Percentiles rank a stretch among this genome's conserved stretches.
Conservation (phyloP, 2,888 invertebrate species). For the Scelioninae gen. 1 region DNA sequence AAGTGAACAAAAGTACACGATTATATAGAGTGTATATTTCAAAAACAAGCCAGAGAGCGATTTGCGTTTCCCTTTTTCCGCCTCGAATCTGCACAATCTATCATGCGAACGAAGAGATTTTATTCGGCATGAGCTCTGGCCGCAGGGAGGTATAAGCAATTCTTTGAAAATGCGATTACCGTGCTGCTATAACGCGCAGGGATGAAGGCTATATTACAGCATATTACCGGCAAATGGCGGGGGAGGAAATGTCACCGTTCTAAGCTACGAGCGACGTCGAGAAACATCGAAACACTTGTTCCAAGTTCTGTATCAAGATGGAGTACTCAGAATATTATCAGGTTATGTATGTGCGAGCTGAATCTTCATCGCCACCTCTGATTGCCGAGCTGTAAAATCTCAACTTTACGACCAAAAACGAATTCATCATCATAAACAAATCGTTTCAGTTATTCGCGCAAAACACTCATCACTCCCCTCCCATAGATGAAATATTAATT, state of each 20-base stretch:
- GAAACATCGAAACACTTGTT: conserved; percentile 67
- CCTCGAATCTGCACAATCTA: conserved; percentile 64
- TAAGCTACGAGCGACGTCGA: conserved; percentile 56
- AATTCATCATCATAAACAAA: conserved; percentile 65
- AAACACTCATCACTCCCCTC: conserved; percentile 16
- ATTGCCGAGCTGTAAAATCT: conserved; percentile 62
- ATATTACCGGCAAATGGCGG: conserved; percentile 72
- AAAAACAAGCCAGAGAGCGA: conserved; percentile 54
- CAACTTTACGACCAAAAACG: conserved; percentile 48
- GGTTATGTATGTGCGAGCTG: conserved; percentile 34
- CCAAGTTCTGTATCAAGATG: conserved; percentile 58
- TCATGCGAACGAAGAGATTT: conserved; percentile 72
- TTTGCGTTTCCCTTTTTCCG: conserved; percentile 51
- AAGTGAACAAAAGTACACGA: conserved; percentile 56
- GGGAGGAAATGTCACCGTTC: conserved; percentile 74
- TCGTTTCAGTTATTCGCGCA: conserved; percentile 29
- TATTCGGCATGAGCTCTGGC: conserved; percentile 73
- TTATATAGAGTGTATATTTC: conserved; percentile 49
- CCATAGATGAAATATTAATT: conserved; percentile 42
- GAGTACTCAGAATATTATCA: conserved; percentile 42
- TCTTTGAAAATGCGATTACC: conserved; percentile 77
- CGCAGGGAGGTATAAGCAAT: conserved; percentile 75
- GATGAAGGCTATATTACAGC: conserved; percentile 74
- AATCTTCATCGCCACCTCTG: conserved; percentile 53
- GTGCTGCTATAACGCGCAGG: conserved; percentile 73